Percentiles rank a stretch among this genome's conserved stretches.
Conservation (phyloP, 1,140 invertebrate species). For the Habropoda laboriosa region DNA sequence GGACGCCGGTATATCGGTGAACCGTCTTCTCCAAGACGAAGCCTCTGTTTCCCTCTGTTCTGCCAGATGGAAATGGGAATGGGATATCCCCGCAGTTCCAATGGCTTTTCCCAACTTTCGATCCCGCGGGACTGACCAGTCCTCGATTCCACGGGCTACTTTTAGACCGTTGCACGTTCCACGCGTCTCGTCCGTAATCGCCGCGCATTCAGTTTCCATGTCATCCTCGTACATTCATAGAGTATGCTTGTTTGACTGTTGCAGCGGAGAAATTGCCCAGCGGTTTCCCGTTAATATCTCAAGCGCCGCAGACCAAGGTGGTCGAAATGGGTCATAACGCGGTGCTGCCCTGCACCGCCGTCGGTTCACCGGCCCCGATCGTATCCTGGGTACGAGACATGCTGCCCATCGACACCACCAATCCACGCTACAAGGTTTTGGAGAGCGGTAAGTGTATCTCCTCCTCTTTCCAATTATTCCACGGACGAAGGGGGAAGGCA, state of each 20-base stretch:
- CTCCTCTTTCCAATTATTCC: neutral
- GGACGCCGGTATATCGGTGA: slow-evolving; percentile 52
- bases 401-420: slow-evolving; percentile 89
- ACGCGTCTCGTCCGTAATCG: slow-evolving; percentile 40
- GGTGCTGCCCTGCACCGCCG: slow-evolving; percentile 92
- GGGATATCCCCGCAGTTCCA: slow-evolving; percentile 66
- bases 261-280: slow-evolving; percentile 91
- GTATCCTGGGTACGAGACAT: slow-evolving; percentile 97
- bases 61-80: slow-evolving; percentile 55
- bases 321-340: slow-evolving; percentile 97
- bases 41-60: slow-evolving; percentile 47
- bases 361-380: slow-evolving; percentile 91
- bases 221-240: neutral
- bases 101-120: slow-evolving; percentile 72
- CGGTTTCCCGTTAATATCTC: slow-evolving; percentile 95
- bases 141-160: slow-evolving; percentile 13
- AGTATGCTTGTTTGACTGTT: slow-evolving; percentile 74
- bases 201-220: neutral
- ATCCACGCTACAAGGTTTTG: slow-evolving; percentile 92
- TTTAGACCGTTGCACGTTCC: neutral
- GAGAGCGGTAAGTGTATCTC: slow-evolving; percentile 86
- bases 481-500: neutral
- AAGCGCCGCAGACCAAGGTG: slow-evolving; percentile 91
- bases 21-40: slow-evolving; percentile 49
- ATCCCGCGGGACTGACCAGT: slow-evolving; percentile 59